Percentiles rank a stretch among this genome's conserved stretches.
phyloP scores from a whole-genome alignment of 2,888 invertebrate species.

The Drosophila koepferae region DNA sequence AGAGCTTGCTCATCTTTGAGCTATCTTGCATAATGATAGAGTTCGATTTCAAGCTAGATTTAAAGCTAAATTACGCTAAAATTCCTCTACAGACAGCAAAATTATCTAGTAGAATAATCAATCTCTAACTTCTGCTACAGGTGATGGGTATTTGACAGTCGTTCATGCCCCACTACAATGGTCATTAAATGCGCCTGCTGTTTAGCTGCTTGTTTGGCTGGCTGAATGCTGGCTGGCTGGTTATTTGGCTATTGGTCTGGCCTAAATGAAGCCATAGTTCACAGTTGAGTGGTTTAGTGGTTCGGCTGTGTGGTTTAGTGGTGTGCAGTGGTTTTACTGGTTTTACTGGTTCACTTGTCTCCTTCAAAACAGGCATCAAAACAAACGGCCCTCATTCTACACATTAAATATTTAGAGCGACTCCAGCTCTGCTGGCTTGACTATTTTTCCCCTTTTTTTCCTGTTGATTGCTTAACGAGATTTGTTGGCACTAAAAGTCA shows the following conservation, averaged over 20 bases:
- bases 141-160: not conserved
- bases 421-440: not conserved
- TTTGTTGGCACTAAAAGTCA: slow-evolving; percentile 26
- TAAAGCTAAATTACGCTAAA: no score
- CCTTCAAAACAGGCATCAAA: not conserved
- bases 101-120: no score
- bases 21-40: not conserved
- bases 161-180: accelerated
- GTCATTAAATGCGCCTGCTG: slow-evolving; percentile 22
- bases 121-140: not conserved
- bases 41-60: no score
- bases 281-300: slow-evolving; percentile 7
- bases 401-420: slow-evolving; percentile 62
- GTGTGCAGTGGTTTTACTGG: not conserved
- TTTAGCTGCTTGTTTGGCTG: not conserved
- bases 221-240: slow-evolving; percentile 4
- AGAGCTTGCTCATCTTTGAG: no score
- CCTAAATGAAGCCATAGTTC: slow-evolving; percentile 46
- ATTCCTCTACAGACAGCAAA: no score
- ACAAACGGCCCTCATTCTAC: slow-evolving; percentile 39
- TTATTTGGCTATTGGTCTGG: slow-evolving; percentile 18
- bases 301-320: not conserved
- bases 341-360: not conserved
- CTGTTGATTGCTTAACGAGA: slow-evolving; percentile 65
- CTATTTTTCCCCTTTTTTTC: not conserved